phyloP scores from a whole-genome alignment of 2,888 invertebrate species.

The Hedya salicella region DNA sequence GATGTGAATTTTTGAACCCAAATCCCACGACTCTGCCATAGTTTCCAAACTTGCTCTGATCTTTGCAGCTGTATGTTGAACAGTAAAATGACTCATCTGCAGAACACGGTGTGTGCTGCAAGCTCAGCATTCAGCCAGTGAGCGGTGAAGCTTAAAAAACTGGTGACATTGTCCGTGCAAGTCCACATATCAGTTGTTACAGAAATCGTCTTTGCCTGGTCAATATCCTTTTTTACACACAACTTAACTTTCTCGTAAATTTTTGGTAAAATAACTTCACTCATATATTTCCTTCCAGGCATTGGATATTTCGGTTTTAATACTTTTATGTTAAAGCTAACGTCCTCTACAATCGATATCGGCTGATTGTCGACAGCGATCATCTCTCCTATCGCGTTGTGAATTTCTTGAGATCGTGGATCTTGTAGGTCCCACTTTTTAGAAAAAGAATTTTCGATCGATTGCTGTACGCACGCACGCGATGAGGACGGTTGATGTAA shows the following conservation, averaged over 20 bases:
- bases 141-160: constrained; percentile 10
- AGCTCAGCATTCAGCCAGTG: constrained; percentile 12
- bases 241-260: constrained; percentile 27
- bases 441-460: constrained; percentile 23
- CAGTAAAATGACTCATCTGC: constrained; percentile 1
- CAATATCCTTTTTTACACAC: not conserved
- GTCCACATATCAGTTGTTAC: constrained; percentile 14
- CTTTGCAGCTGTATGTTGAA: not conserved
- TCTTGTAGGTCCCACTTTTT: constrained; percentile 20
- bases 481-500: constrained; percentile 10
- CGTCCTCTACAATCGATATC: constrained; percentile 29
- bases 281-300: constrained; percentile 30
- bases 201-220: constrained; percentile 5
- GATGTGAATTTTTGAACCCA: not conserved
- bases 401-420: constrained; percentile 23
- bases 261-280: constrained; percentile 21
- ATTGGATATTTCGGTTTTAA: constrained; percentile 36
- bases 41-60: not conserved
- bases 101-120: constrained; percentile 9
- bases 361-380: constrained; percentile 39
- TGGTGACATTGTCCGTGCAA: constrained; percentile 2
- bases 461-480: constrained; percentile 9
- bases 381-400: constrained; percentile 33
- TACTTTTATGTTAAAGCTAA: constrained; percentile 26
- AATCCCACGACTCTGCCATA: not conserved